Percentiles rank a stretch among this genome's conserved stretches.
phyloP scores from a whole-genome alignment of 1,140 invertebrate genomes.

The Polyergus mexicanus region DNA sequence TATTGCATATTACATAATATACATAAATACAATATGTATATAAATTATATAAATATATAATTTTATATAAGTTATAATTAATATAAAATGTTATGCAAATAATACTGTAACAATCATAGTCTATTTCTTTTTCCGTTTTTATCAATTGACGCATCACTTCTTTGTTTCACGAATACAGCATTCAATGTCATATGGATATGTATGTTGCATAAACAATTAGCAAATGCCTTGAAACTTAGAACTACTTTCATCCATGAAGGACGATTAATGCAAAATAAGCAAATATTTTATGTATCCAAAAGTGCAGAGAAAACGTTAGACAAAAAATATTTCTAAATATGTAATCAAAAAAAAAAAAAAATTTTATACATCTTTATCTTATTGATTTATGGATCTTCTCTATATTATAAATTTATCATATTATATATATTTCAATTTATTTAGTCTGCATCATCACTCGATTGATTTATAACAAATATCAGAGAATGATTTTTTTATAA shows the following conservation, averaged over 20 bases:
- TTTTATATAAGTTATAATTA: not conserved
- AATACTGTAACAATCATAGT: not conserved
- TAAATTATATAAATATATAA: too few species aligned
- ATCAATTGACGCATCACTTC: not conserved
- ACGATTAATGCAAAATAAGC: not conserved
- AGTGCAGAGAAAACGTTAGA: not conserved
- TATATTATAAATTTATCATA: not conserved
- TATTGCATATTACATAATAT: not conserved
- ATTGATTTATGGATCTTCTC: not conserved
- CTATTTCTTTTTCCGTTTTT: not conserved
- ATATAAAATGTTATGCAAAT: not conserved
- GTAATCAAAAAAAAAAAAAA: not conserved
- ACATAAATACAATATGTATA: too few species aligned
- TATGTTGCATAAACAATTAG: not conserved
- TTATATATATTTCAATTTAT: too few species aligned
- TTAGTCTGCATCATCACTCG: not conserved
- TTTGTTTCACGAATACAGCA: slow-evolving; percentile 8
- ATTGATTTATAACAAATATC: not conserved
- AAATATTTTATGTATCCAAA: not conserved
- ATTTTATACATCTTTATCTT: too few species aligned
- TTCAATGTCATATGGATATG: slow-evolving; percentile 7
- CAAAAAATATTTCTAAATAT: not conserved
- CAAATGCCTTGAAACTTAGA: slow-evolving; percentile 25
- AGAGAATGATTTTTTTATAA: too few species aligned
- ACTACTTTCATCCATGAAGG: slow-evolving; percentile 38